Conservation (phyloP, 2,113 vertebrate genomes). For the Gavia stellata region DNA sequence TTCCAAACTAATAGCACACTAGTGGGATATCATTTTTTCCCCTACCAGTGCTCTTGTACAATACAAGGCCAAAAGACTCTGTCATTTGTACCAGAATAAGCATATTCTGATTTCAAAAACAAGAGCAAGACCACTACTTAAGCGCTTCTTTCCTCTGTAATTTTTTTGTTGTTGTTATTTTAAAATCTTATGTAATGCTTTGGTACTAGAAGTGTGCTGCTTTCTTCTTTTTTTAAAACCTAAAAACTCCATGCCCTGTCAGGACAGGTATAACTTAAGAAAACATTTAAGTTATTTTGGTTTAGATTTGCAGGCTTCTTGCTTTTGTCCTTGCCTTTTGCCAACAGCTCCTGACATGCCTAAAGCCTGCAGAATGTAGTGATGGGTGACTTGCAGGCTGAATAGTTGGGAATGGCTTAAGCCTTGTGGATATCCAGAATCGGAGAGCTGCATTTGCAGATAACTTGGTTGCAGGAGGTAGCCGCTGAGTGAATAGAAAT, state of each 20-base stretch:
- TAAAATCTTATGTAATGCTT: neutral
- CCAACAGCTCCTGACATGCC: fast-evolving
- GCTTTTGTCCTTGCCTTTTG: neutral
- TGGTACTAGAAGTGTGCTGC: neutral
- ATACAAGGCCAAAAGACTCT: neutral
- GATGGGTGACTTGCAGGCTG: neutral
- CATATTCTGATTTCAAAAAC: neutral
- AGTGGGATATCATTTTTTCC: neutral
- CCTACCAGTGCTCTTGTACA: neutral
- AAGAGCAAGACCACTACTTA: neutral
- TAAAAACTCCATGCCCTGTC: neutral
- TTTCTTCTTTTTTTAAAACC: neutral
- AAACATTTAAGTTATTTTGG: neutral
- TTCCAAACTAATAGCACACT: neutral
- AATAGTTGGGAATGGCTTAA: neutral
- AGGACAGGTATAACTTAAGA: neutral
- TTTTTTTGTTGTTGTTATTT: neutral
- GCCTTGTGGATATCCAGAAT: neutral
- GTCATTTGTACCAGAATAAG: neutral
- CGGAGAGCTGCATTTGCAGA: neutral
- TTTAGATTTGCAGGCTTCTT: neutral
- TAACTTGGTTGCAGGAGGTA: neutral
- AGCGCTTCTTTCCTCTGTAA: neutral
- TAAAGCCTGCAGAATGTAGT: neutral
- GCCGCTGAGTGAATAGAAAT: neutral